Evolutionary conservation across 2,797 vertebrate species (phyloP).

Genomic region (Loriculus beryllinus): DNA sequence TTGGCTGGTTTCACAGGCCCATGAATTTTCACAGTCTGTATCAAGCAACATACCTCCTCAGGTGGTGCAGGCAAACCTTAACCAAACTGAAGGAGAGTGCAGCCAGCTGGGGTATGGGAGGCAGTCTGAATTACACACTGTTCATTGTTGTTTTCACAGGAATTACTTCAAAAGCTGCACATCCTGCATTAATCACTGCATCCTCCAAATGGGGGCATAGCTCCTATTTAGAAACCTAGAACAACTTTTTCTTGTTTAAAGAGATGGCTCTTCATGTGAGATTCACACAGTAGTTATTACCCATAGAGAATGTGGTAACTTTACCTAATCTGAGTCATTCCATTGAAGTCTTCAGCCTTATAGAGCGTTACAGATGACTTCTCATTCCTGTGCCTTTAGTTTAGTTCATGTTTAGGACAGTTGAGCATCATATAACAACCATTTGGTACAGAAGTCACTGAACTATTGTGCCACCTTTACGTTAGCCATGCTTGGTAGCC

Average conservation of each 20-base stretch:
- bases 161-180: neutral
- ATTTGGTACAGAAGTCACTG: neutral
- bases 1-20: neutral
- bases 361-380: neutral
- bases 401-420: neutral
- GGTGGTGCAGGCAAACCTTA: neutral
- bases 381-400: neutral
- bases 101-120: neutral
- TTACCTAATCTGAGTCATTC: neutral
- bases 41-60: neutral
- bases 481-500: neutral
- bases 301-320: neutral
- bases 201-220: neutral
- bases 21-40: neutral
- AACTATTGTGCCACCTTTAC: neutral
- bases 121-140: neutral
- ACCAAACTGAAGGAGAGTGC: neutral
- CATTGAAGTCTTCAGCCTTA: neutral
- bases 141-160: neutral
- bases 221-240: neutral
- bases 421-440: neutral
- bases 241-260: neutral
- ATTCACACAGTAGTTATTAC: neutral
- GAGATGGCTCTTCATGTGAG: neutral
- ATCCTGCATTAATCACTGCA: neutral